Conservation (phyloP, 2,888 invertebrate species). For the Andrena bucephala region DNA sequence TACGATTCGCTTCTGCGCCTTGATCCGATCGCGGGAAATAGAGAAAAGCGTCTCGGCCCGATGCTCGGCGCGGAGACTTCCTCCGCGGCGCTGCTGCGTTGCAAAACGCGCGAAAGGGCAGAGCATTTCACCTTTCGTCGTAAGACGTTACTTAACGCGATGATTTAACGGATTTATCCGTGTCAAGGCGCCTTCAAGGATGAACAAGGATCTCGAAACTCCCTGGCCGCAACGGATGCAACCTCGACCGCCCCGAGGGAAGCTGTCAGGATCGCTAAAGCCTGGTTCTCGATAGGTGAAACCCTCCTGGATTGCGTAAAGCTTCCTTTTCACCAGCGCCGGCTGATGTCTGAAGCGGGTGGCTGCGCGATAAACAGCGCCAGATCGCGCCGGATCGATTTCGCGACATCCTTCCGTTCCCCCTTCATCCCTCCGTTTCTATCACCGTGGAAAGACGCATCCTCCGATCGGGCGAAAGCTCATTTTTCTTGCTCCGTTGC, state of each 20-base stretch:
- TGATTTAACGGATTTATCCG: conserved; percentile 52
- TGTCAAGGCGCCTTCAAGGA: conserved; percentile 38
- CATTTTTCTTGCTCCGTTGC: conserved; percentile 56
- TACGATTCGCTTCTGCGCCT: neutral
- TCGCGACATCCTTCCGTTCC: conserved; percentile 61
- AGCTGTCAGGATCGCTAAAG: neutral
- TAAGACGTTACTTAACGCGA: conserved; percentile 44
- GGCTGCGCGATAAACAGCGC: conserved; percentile 31
- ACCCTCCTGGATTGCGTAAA: conserved; percentile 55
- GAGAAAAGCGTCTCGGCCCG: neutral
- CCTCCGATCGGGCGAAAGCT: conserved; percentile 48
- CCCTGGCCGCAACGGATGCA: conserved; percentile 17
- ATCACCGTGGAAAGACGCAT: conserved; percentile 33
- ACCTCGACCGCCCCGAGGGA: neutral
- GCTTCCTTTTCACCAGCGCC: conserved; percentile 18
- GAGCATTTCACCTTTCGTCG: conserved; percentile 23
- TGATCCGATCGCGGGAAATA: conserved; percentile 1
- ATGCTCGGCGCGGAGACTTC: neutral
- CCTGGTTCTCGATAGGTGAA: conserved; percentile 52
- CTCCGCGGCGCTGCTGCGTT: neutral
- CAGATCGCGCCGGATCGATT: conserved; percentile 57
- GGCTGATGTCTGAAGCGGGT: conserved; percentile 20
- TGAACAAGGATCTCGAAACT: conserved; percentile 4
- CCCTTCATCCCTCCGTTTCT: conserved; percentile 31
- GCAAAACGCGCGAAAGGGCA: neutral